Evolutionary conservation across 1,140 invertebrate species (phyloP).

Genomic region (Belonocnema kinseyi): DNA sequence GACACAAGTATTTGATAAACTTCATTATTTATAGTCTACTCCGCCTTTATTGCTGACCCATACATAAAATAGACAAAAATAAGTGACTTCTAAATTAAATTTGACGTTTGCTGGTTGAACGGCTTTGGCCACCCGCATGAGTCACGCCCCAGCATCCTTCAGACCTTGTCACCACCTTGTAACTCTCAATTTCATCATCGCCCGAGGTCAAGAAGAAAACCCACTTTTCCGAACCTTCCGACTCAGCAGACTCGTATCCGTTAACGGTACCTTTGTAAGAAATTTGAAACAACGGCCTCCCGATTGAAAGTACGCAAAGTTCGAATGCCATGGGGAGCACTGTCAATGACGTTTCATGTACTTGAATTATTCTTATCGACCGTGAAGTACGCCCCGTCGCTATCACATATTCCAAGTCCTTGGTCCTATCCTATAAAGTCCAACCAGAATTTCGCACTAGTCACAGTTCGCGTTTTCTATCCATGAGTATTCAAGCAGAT

Average conservation of each 20-base stretch:
- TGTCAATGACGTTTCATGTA: conserved; percentile 59
- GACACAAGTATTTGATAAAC: too few relatives aligned
- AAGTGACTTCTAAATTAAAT: too few relatives aligned
- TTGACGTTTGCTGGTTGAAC: too few relatives aligned
- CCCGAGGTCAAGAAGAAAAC: not conserved
- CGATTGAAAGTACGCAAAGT: conserved; percentile 25
- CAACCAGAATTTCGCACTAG: conserved; percentile 33
- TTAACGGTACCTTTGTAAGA: too few relatives aligned
- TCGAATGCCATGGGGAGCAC: conserved; percentile 35
- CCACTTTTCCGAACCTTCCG: not conserved
- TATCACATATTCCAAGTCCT: conserved; percentile 58
- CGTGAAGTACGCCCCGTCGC: conserved; percentile 53
- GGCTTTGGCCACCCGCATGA: too few relatives aligned
- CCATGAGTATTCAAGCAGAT: conserved; percentile 1
- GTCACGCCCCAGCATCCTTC: not conserved
- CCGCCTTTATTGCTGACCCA: too few relatives aligned
- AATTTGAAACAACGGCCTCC: not conserved
- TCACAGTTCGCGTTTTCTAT: conserved; percentile 42
- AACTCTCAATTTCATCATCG: conserved; percentile 33
- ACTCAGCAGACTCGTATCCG: too few relatives aligned
- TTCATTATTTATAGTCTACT: too few relatives aligned
- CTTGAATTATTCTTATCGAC: conserved; percentile 59
- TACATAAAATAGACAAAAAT: too few relatives aligned
- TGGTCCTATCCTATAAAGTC: conserved; percentile 53
- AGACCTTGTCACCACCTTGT: not conserved